Percentiles rank a stretch among this genome's conserved stretches.
phyloP scores from a whole-genome alignment of 92 coral and sea anemone genomes.

The Phenganax marumi region DNA sequence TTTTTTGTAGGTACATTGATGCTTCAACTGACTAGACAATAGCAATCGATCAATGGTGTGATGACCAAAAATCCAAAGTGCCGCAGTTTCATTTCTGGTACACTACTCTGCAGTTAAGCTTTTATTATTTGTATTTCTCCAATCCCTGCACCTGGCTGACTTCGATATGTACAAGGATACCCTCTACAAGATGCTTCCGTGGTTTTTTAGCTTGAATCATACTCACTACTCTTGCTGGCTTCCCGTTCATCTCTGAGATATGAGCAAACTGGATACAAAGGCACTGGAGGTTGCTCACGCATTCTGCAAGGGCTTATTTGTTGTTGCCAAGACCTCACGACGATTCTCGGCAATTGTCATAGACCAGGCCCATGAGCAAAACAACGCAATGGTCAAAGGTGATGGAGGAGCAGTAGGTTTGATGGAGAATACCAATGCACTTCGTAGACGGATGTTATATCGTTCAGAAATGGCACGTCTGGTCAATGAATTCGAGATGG shows the following conservation, averaged over 20 bases:
- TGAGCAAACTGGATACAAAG: conserved; percentile 34
- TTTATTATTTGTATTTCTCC: conserved; percentile 1
- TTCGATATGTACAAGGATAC: conserved; percentile 4
- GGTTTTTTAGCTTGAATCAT: conserved; percentile 51
- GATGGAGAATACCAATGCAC: conserved; percentile 44
- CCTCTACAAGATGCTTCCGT: conserved; percentile 43
- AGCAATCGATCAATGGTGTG: conserved; percentile 58
- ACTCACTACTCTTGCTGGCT: conserved; percentile 55
- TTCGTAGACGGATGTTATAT: conserved; percentile 55
- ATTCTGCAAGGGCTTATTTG: conserved; percentile 48
- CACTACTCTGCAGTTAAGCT: conserved; percentile 27
- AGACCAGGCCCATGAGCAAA: conserved; percentile 47
- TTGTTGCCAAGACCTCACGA: conserved; percentile 20
- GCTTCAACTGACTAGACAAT: too few relatives aligned
- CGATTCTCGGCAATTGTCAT: conserved; percentile 38
- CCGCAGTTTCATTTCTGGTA: conserved; percentile 60
- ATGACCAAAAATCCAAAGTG: conserved; percentile 13
- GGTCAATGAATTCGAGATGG: conserved; percentile 38
- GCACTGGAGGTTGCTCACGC: conserved; percentile 46
- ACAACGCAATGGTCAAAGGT: conserved; percentile 45
- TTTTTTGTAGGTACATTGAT: too few relatives aligned
- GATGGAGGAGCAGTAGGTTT: conserved; percentile 28
- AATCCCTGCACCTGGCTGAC: conserved; percentile 21
- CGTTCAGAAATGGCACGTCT: conserved; percentile 46
- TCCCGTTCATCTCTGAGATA: conserved; percentile 48